Evolutionary conservation across 2,888 invertebrate genomes (phyloP), one percentile per base, ranked within the genome.

Genomic region (Epistrophe eligans): DNA sequence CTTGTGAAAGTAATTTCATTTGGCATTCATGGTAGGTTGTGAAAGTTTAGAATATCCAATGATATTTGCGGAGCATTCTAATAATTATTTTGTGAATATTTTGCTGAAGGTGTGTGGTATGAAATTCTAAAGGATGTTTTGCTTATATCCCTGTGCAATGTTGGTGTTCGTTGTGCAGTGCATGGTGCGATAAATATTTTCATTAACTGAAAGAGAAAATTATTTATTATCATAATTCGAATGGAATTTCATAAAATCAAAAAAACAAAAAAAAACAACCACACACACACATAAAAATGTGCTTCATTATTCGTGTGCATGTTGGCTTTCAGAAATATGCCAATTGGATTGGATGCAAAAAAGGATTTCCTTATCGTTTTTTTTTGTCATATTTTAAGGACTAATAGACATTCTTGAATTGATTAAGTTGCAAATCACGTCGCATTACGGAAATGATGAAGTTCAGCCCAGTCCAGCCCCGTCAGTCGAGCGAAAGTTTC

Each of bases 391-490:
- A 79, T 66, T 74, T 79, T 71, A 72, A 71, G 57, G 79, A 72
- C 87, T 87, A 83, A 87, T 87, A 83, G 87, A 83, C 79, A 87
- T 79, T 82, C 72, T 79, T 62, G 83, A 79, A 83, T 83, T 87
- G 87, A 87, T 87, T 87, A 83, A 83, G 83, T 87, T 87, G 87
- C 87, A 87, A 87, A 87, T 87, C 87, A 87, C 87, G 87, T 87
- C 83, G 83, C 87, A 79, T 83, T 79, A 71, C 79, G 83, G 87
- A 87, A 87, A 87, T 87, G 87, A 87, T 87, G 83, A 72, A 83
- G 83, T 87, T 87, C 79, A 72, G 66, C 71, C 48, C 19, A 76
- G 71, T 19, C 24, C 24, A 24, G 24, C 24, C 24, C 24, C 1
- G 24, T 24, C 45, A 83, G 77, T 81, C 32, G 67, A 84, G 77